Evolutionary conservation across 2,888 invertebrate genomes (phyloP).

Genomic region (Chironomus riparius): DNA sequence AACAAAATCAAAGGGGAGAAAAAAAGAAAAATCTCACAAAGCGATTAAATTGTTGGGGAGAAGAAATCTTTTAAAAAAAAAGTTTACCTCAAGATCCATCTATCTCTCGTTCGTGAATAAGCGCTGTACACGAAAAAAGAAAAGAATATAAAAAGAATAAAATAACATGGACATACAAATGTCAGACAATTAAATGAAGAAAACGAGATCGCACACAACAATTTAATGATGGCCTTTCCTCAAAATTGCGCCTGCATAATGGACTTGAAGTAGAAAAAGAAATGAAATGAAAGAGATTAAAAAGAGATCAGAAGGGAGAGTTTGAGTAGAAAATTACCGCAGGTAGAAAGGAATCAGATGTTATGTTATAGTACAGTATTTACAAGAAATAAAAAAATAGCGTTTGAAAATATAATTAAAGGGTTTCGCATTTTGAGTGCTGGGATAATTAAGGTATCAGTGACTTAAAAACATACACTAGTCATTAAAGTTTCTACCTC

Average conservation of each 20-base stretch:
- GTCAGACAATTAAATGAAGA: too few relatives aligned
- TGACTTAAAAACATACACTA: not conserved
- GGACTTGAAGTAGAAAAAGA: not conserved
- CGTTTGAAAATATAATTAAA: not conserved
- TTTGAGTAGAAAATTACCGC: too few relatives aligned
- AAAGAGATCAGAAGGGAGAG: not conserved
- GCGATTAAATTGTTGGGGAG: conserved; percentile 11
- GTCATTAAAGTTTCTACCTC: too few relatives aligned
- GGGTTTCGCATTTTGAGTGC: not conserved
- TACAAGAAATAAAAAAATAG: not conserved
- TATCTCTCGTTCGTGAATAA: too few relatives aligned
- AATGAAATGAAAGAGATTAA: not conserved
- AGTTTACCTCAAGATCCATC: too few relatives aligned
- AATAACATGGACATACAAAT: too few relatives aligned
- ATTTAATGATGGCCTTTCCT: not conserved
- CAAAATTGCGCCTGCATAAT: not conserved
- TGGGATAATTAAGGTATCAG: not conserved
- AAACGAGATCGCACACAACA: not conserved
- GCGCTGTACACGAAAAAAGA: too few relatives aligned
- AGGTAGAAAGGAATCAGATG: too few relatives aligned
- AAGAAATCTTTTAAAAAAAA: too few relatives aligned
- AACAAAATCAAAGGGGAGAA: not conserved
- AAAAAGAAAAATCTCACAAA: not conserved
- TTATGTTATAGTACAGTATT: too few relatives aligned
- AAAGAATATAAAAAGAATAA: too few relatives aligned